phyloP scores from a whole-genome alignment of 2,113 vertebrate genomes.

The Cercocebus atys region DNA sequence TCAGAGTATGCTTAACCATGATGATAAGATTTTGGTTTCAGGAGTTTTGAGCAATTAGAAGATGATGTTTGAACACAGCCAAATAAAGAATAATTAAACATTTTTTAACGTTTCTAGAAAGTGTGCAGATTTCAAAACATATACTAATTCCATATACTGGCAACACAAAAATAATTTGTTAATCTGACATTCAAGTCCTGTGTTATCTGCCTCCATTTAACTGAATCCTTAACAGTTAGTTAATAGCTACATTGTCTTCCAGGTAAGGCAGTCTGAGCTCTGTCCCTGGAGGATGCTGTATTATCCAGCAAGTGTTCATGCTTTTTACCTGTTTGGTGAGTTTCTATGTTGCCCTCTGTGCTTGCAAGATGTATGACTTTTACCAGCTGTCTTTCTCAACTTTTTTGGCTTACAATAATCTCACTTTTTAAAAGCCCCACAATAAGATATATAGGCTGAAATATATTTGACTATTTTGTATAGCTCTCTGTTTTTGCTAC shows the following conservation, averaged over 20 bases:
- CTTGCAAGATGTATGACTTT: background rate
- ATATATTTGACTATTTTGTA: slow-evolving; percentile 1
- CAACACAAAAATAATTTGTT: slow-evolving; percentile 10
- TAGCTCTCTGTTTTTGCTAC: background rate
- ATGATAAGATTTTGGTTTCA: slow-evolving; percentile 73
- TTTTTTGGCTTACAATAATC: background rate
- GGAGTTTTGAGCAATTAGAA: slow-evolving; percentile 80
- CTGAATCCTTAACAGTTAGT: background rate
- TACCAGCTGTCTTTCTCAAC: background rate
- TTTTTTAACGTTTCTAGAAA: slow-evolving; percentile 59
- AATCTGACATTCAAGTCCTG: background rate
- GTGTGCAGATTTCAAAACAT: background rate
- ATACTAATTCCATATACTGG: background rate
- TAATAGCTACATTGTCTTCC: background rate
- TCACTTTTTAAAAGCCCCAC: background rate
- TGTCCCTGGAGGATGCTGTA: background rate
- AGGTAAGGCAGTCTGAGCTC: background rate
- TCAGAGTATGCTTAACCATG: slow-evolving; percentile 68
- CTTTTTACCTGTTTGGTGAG: background rate
- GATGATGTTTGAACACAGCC: slow-evolving; percentile 78
- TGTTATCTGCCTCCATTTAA: background rate
- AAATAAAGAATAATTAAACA: slow-evolving; percentile 75
- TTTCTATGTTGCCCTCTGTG: background rate
- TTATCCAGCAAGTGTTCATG: background rate
- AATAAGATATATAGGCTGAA: background rate